phyloP scores from a whole-genome alignment of 2,797 vertebrate genomes.

The Sebastiscus albofasciatus region DNA sequence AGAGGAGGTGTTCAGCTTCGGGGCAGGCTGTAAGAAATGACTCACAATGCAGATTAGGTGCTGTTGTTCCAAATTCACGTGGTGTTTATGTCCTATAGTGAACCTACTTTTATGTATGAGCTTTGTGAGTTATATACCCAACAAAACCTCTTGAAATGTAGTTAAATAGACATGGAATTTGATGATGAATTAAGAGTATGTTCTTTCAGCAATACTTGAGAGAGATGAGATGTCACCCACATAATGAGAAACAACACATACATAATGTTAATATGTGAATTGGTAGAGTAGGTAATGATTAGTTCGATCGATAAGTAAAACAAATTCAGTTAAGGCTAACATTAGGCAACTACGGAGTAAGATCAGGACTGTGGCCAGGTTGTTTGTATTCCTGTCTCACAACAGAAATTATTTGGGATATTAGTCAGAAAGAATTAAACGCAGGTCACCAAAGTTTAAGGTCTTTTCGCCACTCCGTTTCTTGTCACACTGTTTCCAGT shows the following conservation, averaged over 20 bases:
- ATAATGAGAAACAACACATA: neutral
- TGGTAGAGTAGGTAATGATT: neutral
- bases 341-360: neutral
- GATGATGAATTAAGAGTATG: neutral
- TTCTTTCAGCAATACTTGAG: neutral
- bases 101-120: neutral
- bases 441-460: neutral
- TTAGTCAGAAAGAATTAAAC: neutral
- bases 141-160: neutral
- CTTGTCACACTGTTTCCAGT: neutral
- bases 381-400: neutral
- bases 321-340: neutral
- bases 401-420: neutral
- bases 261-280: neutral
- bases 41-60: neutral
- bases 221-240: too few species aligned
- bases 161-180: neutral
- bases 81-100: neutral
- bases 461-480: neutral
- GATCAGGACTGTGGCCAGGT: neutral
- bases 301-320: neutral
- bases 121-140: neutral
- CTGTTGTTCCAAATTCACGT: neutral
- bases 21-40: slow-evolving; percentile 87
- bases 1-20: slow-evolving; percentile 85